These are phyloP conservation scores for Protomyctophum bolini DNA, from an alignment of 2,113 vertebrate genomes.

Conservation along the genomic window DNA sequence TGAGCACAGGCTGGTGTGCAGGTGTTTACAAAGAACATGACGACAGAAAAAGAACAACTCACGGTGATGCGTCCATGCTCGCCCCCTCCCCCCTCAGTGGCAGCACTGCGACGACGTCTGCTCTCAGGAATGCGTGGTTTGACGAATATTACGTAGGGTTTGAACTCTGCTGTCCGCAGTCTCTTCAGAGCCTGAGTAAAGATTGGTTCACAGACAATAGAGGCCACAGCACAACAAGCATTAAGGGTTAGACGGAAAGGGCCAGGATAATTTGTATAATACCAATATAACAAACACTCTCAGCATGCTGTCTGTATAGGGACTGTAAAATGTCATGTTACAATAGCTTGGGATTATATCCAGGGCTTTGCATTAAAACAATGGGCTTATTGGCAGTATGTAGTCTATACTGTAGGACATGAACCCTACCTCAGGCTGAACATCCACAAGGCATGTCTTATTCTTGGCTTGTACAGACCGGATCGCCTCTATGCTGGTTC, in stretches of 20 bases:
- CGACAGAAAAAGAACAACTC: conserved; percentile 36
- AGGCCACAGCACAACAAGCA: neutral
- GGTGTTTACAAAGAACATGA: neutral
- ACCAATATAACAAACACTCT: neutral
- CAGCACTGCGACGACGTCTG: conserved; percentile 75
- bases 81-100: conserved; percentile 81
- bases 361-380: neutral
- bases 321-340: neutral
- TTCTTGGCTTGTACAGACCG: conserved; percentile 89
- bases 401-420: neutral
- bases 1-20: too few species aligned
- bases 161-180: conserved; percentile 91
- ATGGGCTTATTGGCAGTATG: neutral
- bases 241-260: neutral
- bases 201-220: conserved; percentile 10
- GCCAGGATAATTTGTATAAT: neutral
- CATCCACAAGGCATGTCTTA: conserved; percentile 94
- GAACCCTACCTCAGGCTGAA: conserved; percentile 89
- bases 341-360: neutral
- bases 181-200: conserved; percentile 85
- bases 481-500: conserved; percentile 95
- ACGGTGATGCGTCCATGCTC: conserved; percentile 80
- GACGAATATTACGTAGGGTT: conserved; percentile 91
- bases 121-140: conserved; percentile 88
- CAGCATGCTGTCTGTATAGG: neutral